phyloP scores from a whole-genome alignment of 2,113 vertebrate species.

The Promerops cafer region DNA sequence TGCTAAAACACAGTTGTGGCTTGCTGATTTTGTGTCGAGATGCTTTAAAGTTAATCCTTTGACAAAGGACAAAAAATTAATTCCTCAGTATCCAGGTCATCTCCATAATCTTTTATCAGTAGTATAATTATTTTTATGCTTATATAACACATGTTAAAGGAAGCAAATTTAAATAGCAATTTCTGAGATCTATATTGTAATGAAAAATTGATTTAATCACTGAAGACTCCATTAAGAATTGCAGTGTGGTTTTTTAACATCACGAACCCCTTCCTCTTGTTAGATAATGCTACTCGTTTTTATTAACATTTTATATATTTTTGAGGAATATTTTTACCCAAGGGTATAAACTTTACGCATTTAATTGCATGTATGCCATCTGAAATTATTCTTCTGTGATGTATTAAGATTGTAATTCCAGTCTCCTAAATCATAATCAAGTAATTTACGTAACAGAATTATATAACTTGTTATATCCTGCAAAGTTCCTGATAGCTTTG shows the following conservation, averaged over 20 bases:
- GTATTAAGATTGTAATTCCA: not conserved
- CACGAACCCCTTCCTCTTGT: not conserved
- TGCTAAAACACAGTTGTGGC: not conserved
- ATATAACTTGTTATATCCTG: not conserved
- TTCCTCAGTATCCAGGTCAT: not conserved
- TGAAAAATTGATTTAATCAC: not conserved
- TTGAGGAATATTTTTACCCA: not conserved
- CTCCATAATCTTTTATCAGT: not conserved
- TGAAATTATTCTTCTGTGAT: not conserved
- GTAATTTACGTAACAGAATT: not conserved
- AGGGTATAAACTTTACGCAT: not conserved
- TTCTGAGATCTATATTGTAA: not conserved
- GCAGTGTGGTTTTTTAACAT: not conserved
- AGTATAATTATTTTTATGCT: not conserved
- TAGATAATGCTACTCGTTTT: not conserved
- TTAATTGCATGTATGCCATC: not conserved
- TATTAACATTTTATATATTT: not conserved
- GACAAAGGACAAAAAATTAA: not conserved
- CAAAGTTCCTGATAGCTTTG: not conserved
- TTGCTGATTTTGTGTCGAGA: not conserved
- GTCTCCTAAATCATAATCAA: not conserved
- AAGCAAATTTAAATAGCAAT: not conserved
- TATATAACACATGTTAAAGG: not conserved
- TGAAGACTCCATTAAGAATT: not conserved
- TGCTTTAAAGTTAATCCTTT: not conserved